Evolutionary conservation across 2,888 invertebrate species (phyloP).

Genomic region (Chironomus tentans): DNA sequence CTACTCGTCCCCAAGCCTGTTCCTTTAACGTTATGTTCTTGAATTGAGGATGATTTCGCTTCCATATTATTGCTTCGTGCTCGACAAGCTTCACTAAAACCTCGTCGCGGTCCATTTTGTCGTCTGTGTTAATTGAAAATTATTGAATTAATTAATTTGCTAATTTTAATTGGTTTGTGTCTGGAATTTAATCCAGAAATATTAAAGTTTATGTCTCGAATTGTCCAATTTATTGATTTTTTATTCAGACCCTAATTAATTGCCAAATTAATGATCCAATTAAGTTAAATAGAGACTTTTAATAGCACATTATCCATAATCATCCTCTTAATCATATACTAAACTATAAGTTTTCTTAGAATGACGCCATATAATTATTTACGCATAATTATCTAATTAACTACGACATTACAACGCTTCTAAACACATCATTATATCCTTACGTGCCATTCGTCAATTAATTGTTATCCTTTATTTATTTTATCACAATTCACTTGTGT

Average conservation of each 20-base stretch:
- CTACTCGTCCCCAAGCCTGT: slow-evolving; percentile 16
- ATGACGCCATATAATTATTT: background rate
- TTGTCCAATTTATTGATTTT: too few species aligned
- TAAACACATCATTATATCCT: background rate
- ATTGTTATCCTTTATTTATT: slow-evolving; percentile 4
- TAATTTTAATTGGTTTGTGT: too few species aligned
- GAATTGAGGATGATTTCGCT: slow-evolving; percentile 25
- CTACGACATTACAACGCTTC: background rate
- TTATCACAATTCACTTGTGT: background rate
- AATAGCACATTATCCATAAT: background rate
- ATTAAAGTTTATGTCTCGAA: too few species aligned
- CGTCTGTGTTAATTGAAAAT: background rate
- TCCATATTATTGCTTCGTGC: slow-evolving; percentile 21
- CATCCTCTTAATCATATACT: background rate
- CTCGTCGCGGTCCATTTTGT: slow-evolving; percentile 25
- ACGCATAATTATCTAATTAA: slow-evolving; percentile 18
- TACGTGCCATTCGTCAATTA: slow-evolving; percentile 8
- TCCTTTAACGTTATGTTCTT: slow-evolving; percentile 20
- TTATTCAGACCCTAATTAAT: too few species aligned
- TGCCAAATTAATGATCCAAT: background rate
- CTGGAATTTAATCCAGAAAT: too few species aligned
- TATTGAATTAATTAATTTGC: too few species aligned
- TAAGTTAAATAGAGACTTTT: background rate
- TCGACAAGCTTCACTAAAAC: slow-evolving; percentile 20
- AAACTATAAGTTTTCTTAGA: background rate